Evolutionary conservation across 2,113 vertebrate species (phyloP), one percentile per base, ranked within the genome.

Genomic region (Ia io): DNA sequence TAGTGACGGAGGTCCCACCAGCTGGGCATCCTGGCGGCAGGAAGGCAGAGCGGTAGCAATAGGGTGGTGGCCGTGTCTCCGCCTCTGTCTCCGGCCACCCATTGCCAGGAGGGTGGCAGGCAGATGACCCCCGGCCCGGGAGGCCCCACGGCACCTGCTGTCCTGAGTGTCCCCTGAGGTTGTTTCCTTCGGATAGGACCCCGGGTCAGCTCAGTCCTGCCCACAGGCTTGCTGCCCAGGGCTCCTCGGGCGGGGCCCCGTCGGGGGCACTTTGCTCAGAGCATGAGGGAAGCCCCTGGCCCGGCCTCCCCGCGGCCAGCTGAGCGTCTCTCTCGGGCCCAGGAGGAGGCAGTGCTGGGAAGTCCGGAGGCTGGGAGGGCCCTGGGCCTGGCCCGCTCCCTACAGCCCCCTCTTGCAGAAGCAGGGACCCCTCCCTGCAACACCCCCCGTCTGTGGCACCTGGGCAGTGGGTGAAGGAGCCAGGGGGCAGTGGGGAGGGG

Each of bases 1-100:
- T 16, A 0, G 5, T 0, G 23, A 42, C n/a, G 30, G 44, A 2
- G 65, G 35, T 22, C 74, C 67, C 35, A 6, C n/a, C 4, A 0
- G 0, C 63, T 12, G 4, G 78, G 9, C 40, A 2, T 10, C 5
- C 20, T 83, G 65, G 17, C 32, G 44, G 53, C n/a, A 37, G 6
- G 69, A 78, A 53, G 11, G 6, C 23, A 22, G 47, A 20, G 59
- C 12, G 2, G 8, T 13, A 3, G 22, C 23, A 18, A 13, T 49
- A 23, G 17, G 17, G 44, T 6, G 53, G 12, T 2, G 10, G 37
- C 67, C 25, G 2, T 1, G 0, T 6, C 35, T 12, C 65, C 25
- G 37, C 37, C n/a, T 30, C 1, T 14, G 44, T 20, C 40, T 61
- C 59, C 0, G 0, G 18, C n/a, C 6, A 0, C 56, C 77, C 9